Evolutionary conservation across 2,113 vertebrate genomes (phyloP), one percentile per base, ranked within the genome.

Genomic region (Nesogale talazaci): DNA sequence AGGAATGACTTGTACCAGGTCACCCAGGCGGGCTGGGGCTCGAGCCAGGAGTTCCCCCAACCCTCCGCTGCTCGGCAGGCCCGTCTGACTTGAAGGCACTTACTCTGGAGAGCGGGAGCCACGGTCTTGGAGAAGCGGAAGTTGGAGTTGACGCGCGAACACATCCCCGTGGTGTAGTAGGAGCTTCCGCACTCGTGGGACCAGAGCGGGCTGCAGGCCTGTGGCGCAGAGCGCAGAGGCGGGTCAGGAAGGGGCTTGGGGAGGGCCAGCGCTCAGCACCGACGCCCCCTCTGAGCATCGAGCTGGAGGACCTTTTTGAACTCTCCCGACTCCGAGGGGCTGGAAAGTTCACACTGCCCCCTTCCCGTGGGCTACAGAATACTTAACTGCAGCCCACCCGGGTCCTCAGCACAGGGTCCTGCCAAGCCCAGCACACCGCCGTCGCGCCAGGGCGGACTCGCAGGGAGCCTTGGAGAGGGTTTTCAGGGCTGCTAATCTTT

Each of bases 181-280:
- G 99, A 99, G 88, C 99, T 99, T 34, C 99, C 99, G 34, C 99
- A 99, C 93, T 99, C 99, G 2, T 99, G 99, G 25, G 99, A 99
- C 99, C 99, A 99, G 91, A 99, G 98, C 0, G 99, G 99, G 76
- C 99, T 99, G 94, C 99, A 99, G 81, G 98, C 98, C 99, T 99
- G 96, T 1, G 94, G 72, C 80, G 97, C 57, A 92, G 9, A 93
- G 90, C 3, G 0, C 8, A 31, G 63, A 38, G 3, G 9, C 2
- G 5, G 3, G 1, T 84, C 67, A 16, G 46, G 0, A 2, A 14
- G 57, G 63, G 23, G 29, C n/a, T 20, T 20, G 1, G 63, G 15
- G 5, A 31, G 75, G 12, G 74, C 52, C 27, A n/a, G 1, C 17
- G 7, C 76, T 34, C 74, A 57, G 10, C 65, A 38, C 42, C 63